A percentile compares a stretch with the other conserved stretches of the same genome.
These are phyloP conservation scores for Limonius californicus DNA, from an alignment of 1,140 invertebrate genomes.

Conservation along the genomic window DNA sequence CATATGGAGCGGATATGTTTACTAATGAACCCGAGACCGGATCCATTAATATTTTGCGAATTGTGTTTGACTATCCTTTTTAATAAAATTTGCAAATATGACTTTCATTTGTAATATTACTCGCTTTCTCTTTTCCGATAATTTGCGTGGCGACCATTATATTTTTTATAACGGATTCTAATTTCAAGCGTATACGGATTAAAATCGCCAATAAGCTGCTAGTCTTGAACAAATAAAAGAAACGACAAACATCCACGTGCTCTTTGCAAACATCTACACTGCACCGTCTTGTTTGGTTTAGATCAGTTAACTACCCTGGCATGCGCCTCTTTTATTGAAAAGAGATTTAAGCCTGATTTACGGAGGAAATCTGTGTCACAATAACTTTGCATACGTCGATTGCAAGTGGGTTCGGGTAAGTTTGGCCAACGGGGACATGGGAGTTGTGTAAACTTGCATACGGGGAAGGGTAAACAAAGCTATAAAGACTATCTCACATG, in stretches of 20 bases:
- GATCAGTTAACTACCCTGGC: too few relatives aligned
- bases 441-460: slow-evolving; percentile 39
- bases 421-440: slow-evolving; percentile 8
- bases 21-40: slow-evolving; percentile 13
- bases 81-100: not conserved
- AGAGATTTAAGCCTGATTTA: too few relatives aligned
- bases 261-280: too few relatives aligned
- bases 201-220: too few relatives aligned
- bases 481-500: slow-evolving; percentile 39
- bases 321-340: too few relatives aligned
- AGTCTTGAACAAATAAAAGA: too few relatives aligned
- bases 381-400: slow-evolving; percentile 1
- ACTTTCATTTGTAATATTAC: not conserved
- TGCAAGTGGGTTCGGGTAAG: not conserved
- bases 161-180: too few relatives aligned
- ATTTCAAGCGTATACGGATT: too few relatives aligned
- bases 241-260: too few relatives aligned
- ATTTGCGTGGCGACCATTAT: too few relatives aligned
- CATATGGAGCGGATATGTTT: slow-evolving; percentile 16
- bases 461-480: slow-evolving; percentile 42
- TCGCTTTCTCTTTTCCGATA: too few relatives aligned
- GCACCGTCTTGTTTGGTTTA: too few relatives aligned
- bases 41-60: not conserved
- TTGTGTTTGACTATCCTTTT: not conserved
- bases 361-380: not conserved